phyloP scores from a whole-genome alignment of 2,113 vertebrate species.

The Natator depressus region DNA sequence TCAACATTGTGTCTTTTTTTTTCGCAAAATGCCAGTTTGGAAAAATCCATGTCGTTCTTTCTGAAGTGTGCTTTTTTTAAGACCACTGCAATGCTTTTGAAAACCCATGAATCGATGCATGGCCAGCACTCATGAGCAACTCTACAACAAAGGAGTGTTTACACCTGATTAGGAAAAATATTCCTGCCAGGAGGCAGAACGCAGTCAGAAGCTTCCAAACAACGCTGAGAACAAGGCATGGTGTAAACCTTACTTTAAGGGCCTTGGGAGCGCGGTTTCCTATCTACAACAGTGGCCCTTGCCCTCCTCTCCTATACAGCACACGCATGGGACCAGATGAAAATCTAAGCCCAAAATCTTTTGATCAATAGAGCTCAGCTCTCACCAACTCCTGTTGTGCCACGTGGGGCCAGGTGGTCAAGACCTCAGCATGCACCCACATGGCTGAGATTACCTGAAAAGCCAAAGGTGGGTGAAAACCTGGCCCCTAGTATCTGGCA shows the following conservation, averaged over 20 bases:
- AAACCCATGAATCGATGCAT: background rate
- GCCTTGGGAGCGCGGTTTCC: background rate
- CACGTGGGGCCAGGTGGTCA: background rate
- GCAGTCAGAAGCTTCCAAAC: background rate
- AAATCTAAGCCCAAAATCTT: no score
- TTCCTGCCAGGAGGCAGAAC: background rate
- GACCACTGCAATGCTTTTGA: background rate
- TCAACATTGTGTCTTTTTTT: background rate
- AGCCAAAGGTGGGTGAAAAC: background rate
- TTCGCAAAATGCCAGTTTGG: no score
- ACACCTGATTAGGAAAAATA: background rate
- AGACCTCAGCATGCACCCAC: background rate
- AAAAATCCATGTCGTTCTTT: background rate
- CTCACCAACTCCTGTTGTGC: background rate
- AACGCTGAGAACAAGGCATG: background rate
- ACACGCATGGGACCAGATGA: background rate
- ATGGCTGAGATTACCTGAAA: background rate
- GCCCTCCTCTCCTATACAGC: background rate
- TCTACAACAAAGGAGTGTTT: background rate
- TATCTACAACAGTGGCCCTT: background rate
- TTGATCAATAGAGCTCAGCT: background rate
- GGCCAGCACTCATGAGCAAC: background rate
- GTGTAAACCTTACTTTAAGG: background rate
- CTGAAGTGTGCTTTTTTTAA: no score
- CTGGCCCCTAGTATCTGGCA: background rate